Conservation (phyloP, 1,140 invertebrate species). For the Trachelipus rathkii region DNA sequence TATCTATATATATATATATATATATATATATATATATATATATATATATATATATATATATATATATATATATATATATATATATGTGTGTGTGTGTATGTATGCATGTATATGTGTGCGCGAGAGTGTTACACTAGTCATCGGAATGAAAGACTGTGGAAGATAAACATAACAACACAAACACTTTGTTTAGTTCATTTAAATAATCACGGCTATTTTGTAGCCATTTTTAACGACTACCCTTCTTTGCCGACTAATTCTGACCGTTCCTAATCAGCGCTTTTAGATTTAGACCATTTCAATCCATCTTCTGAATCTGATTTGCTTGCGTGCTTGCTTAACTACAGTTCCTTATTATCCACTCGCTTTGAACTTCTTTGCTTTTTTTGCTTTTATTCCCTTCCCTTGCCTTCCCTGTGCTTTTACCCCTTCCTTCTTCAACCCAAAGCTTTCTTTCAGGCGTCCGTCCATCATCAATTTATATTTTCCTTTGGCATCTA, state of each 20-base stretch:
- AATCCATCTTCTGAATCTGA: not conserved
- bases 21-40: no score
- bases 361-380: not conserved
- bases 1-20: no score
- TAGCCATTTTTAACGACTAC: no score
- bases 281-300: not conserved
- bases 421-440: not conserved
- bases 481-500: not conserved
- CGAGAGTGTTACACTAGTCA: no score
- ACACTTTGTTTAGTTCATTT: no score
- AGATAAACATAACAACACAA: no score
- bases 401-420: not conserved
- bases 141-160: no score
- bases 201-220: no score
- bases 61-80: no score
- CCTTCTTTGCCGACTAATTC: not conserved
- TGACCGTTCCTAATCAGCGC: not conserved
- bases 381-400: not conserved
- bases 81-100: no score
- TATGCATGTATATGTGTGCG: no score
- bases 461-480: not conserved
- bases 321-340: conserved; percentile 7
- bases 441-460: not conserved
- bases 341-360: not conserved
- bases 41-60: no score